Evolutionary conservation across 2,113 vertebrate species (phyloP).

Genomic region (Macquaria ambigua): DNA sequence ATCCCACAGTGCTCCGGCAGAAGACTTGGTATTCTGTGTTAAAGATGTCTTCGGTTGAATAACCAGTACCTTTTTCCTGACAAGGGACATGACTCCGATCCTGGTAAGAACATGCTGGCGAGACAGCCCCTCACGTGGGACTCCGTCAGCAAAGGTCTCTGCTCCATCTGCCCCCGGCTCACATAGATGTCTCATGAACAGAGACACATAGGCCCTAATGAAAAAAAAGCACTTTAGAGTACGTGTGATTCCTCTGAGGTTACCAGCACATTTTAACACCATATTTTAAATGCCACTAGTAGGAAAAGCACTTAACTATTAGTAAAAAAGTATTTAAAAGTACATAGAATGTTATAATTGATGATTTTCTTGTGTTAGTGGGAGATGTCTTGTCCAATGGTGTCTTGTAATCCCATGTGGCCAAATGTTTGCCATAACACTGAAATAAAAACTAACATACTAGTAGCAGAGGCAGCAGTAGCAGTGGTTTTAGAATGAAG

Average conservation of each 20-base stretch:
- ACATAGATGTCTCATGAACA: constrained; percentile 98
- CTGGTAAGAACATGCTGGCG: constrained; percentile 97
- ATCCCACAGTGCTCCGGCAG: constrained; percentile 24
- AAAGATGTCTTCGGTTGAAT: constrained; percentile 17
- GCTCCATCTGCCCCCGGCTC: constrained; percentile 96
- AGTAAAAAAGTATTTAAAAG: neutral
- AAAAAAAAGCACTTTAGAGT: neutral
- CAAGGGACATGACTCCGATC: constrained; percentile 98
- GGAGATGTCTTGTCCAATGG: neutral
- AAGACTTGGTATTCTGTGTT: neutral
- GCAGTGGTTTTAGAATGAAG: neutral
- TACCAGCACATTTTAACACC: neutral
- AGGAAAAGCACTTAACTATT: neutral
- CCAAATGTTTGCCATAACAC: neutral
- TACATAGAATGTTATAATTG: neutral
- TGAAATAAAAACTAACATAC: neutral
- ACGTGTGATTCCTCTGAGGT: neutral
- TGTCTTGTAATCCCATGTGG: neutral
- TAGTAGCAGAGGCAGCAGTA: neutral
- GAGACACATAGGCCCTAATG: constrained; percentile 94
- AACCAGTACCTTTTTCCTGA: constrained; percentile 95
- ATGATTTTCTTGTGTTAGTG: neutral
- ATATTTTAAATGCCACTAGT: neutral
- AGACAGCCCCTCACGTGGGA: constrained; percentile 95
- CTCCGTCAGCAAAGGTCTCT: constrained; percentile 95